Base-by-base conservation (phyloP, 92 coral and sea anemone genomes). In the Pocillopora meandrina region DNA sequence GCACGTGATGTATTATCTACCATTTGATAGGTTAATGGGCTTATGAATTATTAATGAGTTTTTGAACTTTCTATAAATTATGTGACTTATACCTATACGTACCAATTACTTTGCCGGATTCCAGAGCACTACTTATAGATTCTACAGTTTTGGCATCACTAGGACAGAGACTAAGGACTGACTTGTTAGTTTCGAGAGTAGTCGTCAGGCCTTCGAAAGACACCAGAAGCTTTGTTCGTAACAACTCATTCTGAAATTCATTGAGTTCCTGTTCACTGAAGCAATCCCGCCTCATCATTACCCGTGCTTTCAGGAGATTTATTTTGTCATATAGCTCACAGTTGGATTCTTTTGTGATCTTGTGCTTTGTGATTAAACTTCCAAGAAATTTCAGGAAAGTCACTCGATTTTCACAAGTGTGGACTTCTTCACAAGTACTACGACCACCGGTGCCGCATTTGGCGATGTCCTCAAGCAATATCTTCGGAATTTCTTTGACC, bases 251-350 rank as follows among this genome's bases (percentile, higher is more conserved):
- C 59, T 71, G 85, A 47, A 95, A 87, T 75, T 95, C 98, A 68
- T 88, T 91, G 77, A 94, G 76, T 75, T 93, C 93, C 59, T 95
- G 98, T 6, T 92, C 94, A 72, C 98, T 91, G 77, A 92, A 93
- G 79, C 98, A 84, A 10, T 42, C 72, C n/a, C 98, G 88, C 18
- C 49, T 58, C 82, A 77, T 65, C 94, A 89, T 82, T 33, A 93
- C 77, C 75, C 91, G 62, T n/a, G 84, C 23, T 31, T 60, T 86
- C 56, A 93, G 85, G 34, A 74, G 71, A 12, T 82, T 82, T 58
- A 68, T 61, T 52, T 47, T 85, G 20, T 12, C 19, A 16, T 35
- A 12, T 34, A 20, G 64, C 13, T 71, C 68, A 21, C 62, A 6
- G 58, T 17, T 70, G 26, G 36, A 15, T 19, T 70, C 84, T 4